Percentiles rank a stretch among this genome's conserved stretches.
These are phyloP conservation scores for Andinoacara biseriatus DNA, from an alignment of 2,113 vertebrate species.

Conservation along the genomic window DNA sequence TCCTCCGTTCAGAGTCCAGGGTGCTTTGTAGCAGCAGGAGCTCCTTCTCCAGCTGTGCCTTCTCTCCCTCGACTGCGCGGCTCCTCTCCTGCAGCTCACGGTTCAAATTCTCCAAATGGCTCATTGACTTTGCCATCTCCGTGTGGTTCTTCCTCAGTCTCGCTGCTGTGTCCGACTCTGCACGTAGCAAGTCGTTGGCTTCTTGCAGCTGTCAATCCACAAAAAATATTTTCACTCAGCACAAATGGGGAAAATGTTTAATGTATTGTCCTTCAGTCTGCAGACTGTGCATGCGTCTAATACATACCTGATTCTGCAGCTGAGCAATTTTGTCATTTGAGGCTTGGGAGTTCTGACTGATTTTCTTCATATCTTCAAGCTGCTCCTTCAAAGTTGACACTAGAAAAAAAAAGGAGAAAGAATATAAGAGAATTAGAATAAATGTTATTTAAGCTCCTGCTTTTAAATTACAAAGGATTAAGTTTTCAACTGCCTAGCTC, in stretches of 20 bases:
- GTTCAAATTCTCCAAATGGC: slow-evolving; percentile 90
- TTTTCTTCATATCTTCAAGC: slow-evolving; percentile 94
- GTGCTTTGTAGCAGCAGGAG: slow-evolving; percentile 91
- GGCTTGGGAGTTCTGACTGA: slow-evolving; percentile 93
- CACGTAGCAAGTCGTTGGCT: slow-evolving; percentile 93
- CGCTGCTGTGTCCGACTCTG: slow-evolving; percentile 93
- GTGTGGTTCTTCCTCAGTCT: slow-evolving; percentile 93
- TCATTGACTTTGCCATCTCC: slow-evolving; percentile 90
- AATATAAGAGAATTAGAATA: background rate
- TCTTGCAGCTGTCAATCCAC: slow-evolving; percentile 87
- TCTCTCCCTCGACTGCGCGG: slow-evolving; percentile 79
- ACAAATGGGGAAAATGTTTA: background rate
- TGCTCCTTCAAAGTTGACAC: slow-evolving; percentile 97
- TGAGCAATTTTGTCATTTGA: slow-evolving; percentile 93
- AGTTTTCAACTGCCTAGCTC: background rate
- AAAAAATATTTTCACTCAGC: background rate
- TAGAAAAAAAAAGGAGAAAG: slow-evolving; percentile 67
- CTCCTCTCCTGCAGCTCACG: slow-evolving; percentile 94
- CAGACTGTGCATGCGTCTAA: background rate
- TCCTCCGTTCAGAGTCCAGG: slow-evolving; percentile 92
- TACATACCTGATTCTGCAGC: slow-evolving; percentile 92
- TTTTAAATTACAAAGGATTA: background rate
- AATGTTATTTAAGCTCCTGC: background rate
- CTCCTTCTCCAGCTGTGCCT: slow-evolving; percentile 91
- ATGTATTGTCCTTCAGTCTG: background rate